These are phyloP conservation scores for Eretmocerus hayati DNA, from an alignment of 2,888 invertebrate genomes.

Conservation along the genomic window DNA sequence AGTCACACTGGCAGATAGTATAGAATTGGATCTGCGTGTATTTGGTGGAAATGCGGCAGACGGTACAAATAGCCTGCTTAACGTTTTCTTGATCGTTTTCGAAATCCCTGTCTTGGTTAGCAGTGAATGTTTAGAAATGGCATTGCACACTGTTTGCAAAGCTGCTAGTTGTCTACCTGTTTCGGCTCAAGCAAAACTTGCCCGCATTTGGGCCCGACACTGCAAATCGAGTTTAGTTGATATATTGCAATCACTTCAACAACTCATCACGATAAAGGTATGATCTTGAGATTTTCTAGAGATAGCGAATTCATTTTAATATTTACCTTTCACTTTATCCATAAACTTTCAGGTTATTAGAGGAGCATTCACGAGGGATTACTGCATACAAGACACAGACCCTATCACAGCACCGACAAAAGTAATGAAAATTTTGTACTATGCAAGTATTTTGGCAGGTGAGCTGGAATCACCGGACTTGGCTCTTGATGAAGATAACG, in stretches of 20 bases:
- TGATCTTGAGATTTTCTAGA: background rate
- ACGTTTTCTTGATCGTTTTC: conserved; percentile 66
- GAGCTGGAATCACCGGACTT: conserved; percentile 61
- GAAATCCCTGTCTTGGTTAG: conserved; percentile 68
- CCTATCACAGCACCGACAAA: conserved; percentile 78
- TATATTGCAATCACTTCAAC: conserved; percentile 74
- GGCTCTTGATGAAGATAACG: conserved; percentile 52
- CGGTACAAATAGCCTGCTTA: conserved; percentile 49
- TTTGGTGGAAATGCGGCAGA: conserved; percentile 53
- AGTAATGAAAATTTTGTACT: conserved; percentile 83
- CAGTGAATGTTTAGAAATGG: conserved; percentile 76
- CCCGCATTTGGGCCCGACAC: conserved; percentile 70
- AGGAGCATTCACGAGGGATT: conserved; percentile 64
- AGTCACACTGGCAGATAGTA: conserved; percentile 62
- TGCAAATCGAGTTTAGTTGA: conserved; percentile 56
- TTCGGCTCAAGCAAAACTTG: conserved; percentile 69
- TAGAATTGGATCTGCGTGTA: conserved; percentile 64
- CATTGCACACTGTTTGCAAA: conserved; percentile 70
- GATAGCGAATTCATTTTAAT: background rate
- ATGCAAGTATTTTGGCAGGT: conserved; percentile 82
- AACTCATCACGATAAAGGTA: conserved; percentile 72
- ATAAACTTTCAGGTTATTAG: conserved; percentile 56
- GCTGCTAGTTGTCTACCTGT: conserved; percentile 69
- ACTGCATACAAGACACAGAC: conserved; percentile 77
- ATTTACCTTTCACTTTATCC: background rate